Percentiles rank a stretch among this genome's conserved stretches.
Conservation (phyloP, 2,113 vertebrate genomes). For the Pterocles burchelli region DNA sequence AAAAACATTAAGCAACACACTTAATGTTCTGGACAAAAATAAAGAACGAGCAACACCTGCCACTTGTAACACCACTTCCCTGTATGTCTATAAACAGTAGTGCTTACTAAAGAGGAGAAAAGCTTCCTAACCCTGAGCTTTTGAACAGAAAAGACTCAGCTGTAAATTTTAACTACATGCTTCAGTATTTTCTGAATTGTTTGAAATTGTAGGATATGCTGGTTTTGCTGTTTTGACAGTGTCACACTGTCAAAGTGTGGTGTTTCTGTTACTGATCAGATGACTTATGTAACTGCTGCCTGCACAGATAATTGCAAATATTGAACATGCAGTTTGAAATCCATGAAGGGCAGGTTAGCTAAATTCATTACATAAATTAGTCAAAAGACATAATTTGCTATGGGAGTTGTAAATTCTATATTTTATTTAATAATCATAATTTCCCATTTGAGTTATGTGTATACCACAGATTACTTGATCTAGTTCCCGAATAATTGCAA, state of each 20-base stretch:
- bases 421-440: constrained; percentile 44
- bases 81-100: background rate
- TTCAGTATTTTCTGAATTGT: constrained; percentile 10
- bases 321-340: constrained; percentile 58
- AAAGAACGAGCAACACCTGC: constrained; percentile 15
- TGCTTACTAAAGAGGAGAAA: background rate
- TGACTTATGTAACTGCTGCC: constrained; percentile 44
- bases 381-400: constrained; percentile 33
- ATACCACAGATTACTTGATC: background rate
- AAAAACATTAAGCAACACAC: constrained; percentile 47
- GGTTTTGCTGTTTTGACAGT: background rate
- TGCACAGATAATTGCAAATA: constrained; percentile 53
- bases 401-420: background rate
- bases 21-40: constrained; percentile 49
- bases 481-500: constrained; percentile 24
- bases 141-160: background rate
- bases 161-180: background rate
- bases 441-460: background rate
- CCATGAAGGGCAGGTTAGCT: constrained; percentile 26
- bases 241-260: background rate
- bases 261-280: background rate
- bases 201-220: background rate
- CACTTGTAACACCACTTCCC: background rate
- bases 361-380: constrained; percentile 49
- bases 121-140: background rate